Percentiles rank a stretch among this genome's conserved stretches.
These are phyloP conservation scores for Anneissia japonica DNA, from an alignment of 35 echinoderm and acorn worm species.

Conservation along the genomic window DNA sequence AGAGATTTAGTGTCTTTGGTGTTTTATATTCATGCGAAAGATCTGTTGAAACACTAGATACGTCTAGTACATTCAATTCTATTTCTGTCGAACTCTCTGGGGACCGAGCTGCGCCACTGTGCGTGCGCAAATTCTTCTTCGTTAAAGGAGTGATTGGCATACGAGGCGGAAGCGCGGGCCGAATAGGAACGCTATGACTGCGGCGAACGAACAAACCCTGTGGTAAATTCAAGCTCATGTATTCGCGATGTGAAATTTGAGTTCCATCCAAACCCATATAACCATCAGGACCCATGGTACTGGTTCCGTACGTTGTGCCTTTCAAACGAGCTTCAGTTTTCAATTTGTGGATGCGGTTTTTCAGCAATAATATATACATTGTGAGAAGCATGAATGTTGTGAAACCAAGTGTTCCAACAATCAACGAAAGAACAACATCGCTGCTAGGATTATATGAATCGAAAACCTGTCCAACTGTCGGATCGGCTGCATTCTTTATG, in stretches of 20 bases:
- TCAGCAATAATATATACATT: conserved; percentile 59
- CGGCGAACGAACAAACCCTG: conserved; percentile 45
- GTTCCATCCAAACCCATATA: conserved; percentile 90
- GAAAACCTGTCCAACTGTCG: background rate
- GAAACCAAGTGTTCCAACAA: conserved; percentile 60
- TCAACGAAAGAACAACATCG: conserved; percentile 51
- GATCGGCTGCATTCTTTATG: background rate
- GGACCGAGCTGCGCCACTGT: background rate
- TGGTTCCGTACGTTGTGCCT: conserved; percentile 34
- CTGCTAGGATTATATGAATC: conserved; percentile 3
- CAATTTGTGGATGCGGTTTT: conserved; percentile 44
- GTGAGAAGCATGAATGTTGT: conserved; percentile 60
- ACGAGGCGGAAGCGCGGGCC: background rate
- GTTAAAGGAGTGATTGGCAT: background rate
- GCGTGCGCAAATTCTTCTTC: background rate
- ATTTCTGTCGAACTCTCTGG: background rate
- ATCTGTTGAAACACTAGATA: background rate
- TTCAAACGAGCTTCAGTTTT: conserved; percentile 43
- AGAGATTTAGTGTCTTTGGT: background rate
- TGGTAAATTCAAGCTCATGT: conserved; percentile 83
- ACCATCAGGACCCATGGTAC: conserved; percentile 64
- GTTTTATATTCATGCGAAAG: background rate
- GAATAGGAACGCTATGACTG: background rate
- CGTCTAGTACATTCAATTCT: background rate
- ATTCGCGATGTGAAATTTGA: conserved; percentile 76